These are phyloP conservation scores for Corythaixoides concolor DNA, from an alignment of 2,113 vertebrate species.

Conservation along the genomic window DNA sequence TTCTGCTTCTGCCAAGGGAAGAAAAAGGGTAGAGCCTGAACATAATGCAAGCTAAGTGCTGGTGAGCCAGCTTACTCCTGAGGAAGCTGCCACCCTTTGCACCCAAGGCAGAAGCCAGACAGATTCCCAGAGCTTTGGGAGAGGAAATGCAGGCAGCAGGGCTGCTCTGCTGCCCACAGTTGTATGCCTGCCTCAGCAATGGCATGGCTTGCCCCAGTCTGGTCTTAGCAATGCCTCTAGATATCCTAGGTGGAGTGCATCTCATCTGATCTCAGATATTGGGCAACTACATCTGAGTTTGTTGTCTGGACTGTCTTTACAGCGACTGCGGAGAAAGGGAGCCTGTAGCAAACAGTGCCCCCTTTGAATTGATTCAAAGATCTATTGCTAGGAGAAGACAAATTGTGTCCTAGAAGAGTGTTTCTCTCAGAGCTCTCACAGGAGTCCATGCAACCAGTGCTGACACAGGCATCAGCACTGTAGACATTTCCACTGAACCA, in stretches of 20 bases:
- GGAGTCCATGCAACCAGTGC: background rate
- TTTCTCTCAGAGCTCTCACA: background rate
- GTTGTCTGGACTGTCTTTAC: background rate
- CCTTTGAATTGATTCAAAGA: background rate
- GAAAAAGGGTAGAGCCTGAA: background rate
- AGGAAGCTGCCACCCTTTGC: background rate
- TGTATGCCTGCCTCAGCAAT: background rate
- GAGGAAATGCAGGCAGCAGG: background rate
- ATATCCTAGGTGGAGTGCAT: background rate
- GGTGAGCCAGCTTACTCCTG: background rate
- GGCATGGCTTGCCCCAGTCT: background rate
- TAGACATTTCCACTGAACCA: background rate
- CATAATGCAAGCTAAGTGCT: background rate
- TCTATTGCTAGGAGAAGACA: rapidly evolving
- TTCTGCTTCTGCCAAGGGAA: background rate
- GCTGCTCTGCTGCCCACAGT: background rate
- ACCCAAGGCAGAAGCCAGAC: background rate
- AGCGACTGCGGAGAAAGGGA: background rate
- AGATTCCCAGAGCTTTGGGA: background rate
- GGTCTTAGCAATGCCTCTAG: background rate
- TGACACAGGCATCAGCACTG: background rate
- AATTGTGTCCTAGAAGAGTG: background rate
- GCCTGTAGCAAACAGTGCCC: background rate
- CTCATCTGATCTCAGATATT: background rate
- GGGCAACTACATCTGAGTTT: background rate